These are phyloP conservation scores for Lordiphosa mommai DNA, from an alignment of 1,140 invertebrate species.

Conservation along the genomic window DNA sequence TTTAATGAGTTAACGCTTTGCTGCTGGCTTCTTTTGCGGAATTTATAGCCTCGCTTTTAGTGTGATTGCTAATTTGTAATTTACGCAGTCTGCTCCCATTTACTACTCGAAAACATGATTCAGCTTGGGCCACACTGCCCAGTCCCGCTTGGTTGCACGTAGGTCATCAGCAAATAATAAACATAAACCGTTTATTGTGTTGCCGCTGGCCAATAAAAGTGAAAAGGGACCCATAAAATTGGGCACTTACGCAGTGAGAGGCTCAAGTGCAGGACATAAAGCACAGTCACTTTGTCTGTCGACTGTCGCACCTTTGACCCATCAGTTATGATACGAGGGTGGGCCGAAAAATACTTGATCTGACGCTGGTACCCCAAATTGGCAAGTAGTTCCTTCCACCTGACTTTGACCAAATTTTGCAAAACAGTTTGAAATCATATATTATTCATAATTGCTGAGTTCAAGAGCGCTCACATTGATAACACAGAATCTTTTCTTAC, in stretches of 20 bases:
- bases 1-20: slow-evolving; percentile 78
- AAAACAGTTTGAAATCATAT: too few species aligned
- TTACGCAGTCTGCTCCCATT: slow-evolving; percentile 68
- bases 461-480: too few species aligned
- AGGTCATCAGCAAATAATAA: slow-evolving; percentile 78
- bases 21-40: slow-evolving; percentile 70
- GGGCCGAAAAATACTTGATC: too few species aligned
- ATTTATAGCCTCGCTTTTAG: slow-evolving; percentile 68
- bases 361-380: too few species aligned
- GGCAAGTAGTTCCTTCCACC: too few species aligned
- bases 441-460: too few species aligned
- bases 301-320: background rate
- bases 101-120: slow-evolving; percentile 46
- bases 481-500: too few species aligned
- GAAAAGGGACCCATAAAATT: slow-evolving; percentile 73
- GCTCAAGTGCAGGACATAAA: slow-evolving; percentile 70
- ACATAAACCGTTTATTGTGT: slow-evolving; percentile 77
- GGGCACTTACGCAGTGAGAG: slow-evolving; percentile 43
- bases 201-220: slow-evolving; percentile 67
- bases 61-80: slow-evolving; percentile 78
- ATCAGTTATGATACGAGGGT: background rate
- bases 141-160: slow-evolving; percentile 43
- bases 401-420: too few species aligned
- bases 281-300: slow-evolving; percentile 7
- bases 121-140: background rate